Conservation (phyloP, 1,140 invertebrate genomes). For the Galleria mellonella region DNA sequence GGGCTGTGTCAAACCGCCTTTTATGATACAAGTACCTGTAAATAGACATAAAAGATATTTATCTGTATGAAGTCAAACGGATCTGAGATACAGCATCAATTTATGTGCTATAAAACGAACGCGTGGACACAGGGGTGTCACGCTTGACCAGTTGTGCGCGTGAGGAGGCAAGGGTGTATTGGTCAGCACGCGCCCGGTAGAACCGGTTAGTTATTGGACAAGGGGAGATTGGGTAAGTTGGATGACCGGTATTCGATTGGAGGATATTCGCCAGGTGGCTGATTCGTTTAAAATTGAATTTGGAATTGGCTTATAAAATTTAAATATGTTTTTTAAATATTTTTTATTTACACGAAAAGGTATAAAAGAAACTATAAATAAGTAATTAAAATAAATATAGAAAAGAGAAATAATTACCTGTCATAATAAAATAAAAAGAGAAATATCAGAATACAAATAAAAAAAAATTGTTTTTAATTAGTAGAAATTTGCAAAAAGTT, state of each 20-base stretch:
- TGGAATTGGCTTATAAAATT: conserved; percentile 5
- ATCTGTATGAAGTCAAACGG: conserved; percentile 38
- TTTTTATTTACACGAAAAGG: no score
- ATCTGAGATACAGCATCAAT: conserved; percentile 57
- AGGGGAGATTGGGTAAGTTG: conserved; percentile 13
- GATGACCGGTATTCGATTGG: conserved; percentile 22
- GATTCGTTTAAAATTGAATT: conserved; percentile 9
- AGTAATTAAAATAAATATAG: no score
- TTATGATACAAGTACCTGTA: conserved; percentile 45
- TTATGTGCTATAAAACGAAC: conserved; percentile 28
- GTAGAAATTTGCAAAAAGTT: no score
- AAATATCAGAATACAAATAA: no score
- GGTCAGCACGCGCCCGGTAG: conserved; percentile 21
- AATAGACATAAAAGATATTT: conserved; percentile 42
- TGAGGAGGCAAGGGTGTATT: no score
- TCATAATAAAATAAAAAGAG: no score
- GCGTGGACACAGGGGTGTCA: conserved; percentile 3
- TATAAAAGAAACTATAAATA: no score
- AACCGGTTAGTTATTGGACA: conserved; percentile 56
- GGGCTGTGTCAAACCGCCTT: conserved; percentile 46
- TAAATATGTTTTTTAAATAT: no score
- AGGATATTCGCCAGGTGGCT: conserved; percentile 38
- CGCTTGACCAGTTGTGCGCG: conserved; percentile 7
- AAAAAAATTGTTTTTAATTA: no score
- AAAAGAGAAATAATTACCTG: no score